Conservation (phyloP, 2,888 invertebrate species). For the Tetrapedia diversipes region DNA sequence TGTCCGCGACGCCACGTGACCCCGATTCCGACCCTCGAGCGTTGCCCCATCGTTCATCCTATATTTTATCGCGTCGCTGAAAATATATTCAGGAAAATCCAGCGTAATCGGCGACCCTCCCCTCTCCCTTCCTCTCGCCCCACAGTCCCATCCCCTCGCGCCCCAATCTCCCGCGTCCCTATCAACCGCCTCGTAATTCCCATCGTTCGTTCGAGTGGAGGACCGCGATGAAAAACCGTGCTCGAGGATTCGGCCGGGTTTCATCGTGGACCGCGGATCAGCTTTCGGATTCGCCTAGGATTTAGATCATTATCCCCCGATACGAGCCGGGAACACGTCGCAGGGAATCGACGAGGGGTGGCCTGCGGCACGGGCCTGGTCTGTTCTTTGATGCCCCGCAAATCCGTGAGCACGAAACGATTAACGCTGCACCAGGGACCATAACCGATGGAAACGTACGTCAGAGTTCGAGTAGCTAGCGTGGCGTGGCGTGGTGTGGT, state of each 20-base stretch:
- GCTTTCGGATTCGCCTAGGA: constrained; percentile 67
- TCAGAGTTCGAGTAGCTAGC: not conserved
- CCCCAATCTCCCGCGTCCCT: too few relatives aligned
- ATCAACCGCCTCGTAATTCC: constrained; percentile 61
- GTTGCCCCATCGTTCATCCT: constrained; percentile 70
- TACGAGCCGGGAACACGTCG: constrained; percentile 67
- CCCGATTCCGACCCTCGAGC: constrained; percentile 56
- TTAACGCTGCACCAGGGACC: constrained; percentile 46
- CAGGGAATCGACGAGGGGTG: constrained; percentile 44
- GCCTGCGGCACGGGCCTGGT: constrained; percentile 36
- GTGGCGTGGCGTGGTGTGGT: not conserved
- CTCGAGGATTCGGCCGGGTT: constrained; percentile 43
- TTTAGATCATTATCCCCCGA: constrained; percentile 70
- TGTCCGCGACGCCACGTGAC: constrained; percentile 71
- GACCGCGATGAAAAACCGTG: constrained; percentile 31
- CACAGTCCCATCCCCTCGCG: constrained; percentile 23
- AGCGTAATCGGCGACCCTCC: constrained; percentile 68
- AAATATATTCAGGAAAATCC: constrained; percentile 72
- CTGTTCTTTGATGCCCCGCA: constrained; percentile 65
- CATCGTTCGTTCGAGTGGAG: constrained; percentile 47
- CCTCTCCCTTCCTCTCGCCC: constrained; percentile 29
- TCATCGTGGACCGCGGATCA: constrained; percentile 56
- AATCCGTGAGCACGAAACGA: constrained; percentile 65
- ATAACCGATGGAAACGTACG: constrained; percentile 19
- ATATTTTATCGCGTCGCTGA: constrained; percentile 71